phyloP scores from a whole-genome alignment of 2,113 vertebrate genomes.

The Macquaria australasica region DNA sequence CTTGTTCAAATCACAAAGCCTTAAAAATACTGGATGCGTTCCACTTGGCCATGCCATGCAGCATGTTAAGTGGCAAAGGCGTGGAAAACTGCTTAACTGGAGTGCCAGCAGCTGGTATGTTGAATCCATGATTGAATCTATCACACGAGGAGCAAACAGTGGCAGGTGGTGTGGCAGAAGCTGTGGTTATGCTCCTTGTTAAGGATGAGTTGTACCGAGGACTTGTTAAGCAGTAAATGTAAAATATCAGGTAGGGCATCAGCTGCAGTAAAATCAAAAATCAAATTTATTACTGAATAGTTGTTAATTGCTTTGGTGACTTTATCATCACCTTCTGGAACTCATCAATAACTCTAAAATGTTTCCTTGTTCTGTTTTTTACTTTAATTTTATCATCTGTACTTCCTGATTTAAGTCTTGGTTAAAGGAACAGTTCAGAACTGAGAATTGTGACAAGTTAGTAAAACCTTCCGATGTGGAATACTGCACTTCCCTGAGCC shows the following conservation, averaged over 20 bases:
- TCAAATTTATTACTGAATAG: not conserved
- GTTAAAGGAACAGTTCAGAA: too few species aligned
- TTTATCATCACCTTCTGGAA: not conserved
- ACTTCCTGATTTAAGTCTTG: too few species aligned
- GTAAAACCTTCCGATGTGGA: too few species aligned
- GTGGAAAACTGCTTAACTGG: not conserved
- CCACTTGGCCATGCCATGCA: not conserved
- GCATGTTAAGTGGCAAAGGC: not conserved
- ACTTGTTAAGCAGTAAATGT: not conserved
- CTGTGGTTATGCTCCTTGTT: constrained; percentile 14
- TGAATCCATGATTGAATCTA: constrained; percentile 4
- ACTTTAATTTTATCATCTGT: not conserved
- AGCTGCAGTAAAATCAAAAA: not conserved
- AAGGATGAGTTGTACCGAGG: not conserved
- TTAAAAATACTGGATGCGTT: not conserved
- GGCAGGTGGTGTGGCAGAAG: constrained; percentile 32
- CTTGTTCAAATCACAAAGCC: not conserved
- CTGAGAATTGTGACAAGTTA: too few species aligned
- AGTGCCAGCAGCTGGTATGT: constrained; percentile 29
- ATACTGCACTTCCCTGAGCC: too few species aligned
- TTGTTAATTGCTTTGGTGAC: not conserved
- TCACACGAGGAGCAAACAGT: constrained; percentile 29
- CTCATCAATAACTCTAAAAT: too few species aligned
- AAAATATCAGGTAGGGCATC: constrained; percentile 6
- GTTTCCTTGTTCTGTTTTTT: not conserved